Conservation (phyloP, 2,797 vertebrate genomes). For the Takifugu rubripes region DNA sequence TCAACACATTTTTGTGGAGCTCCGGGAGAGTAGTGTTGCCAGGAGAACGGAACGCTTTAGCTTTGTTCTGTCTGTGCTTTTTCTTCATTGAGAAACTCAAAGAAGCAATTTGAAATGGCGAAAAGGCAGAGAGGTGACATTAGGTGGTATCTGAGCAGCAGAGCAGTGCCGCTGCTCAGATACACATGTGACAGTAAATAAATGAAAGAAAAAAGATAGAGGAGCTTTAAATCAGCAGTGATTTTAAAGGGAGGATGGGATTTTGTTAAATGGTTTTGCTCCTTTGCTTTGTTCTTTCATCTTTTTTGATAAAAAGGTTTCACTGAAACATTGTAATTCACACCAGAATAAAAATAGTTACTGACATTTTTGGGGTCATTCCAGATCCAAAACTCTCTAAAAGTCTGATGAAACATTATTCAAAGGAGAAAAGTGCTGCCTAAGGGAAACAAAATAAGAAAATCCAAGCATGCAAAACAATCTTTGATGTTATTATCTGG, state of each 20-base stretch:
- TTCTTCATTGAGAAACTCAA: slow-evolving; percentile 21
- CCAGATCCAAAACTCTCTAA: too few species aligned
- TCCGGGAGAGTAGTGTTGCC: neutral
- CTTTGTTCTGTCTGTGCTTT: slow-evolving; percentile 20
- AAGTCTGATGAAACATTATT: too few species aligned
- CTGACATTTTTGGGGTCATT: too few species aligned
- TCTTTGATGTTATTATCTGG: too few species aligned
- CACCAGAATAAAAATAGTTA: too few species aligned
- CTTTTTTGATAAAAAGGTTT: too few species aligned
- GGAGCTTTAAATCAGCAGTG: neutral
- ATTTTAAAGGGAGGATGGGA: neutral
- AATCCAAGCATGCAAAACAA: too few species aligned
- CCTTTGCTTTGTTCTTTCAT: too few species aligned
- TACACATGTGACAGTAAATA: slow-evolving; percentile 12
- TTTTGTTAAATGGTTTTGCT: neutral
- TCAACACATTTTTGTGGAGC: too few species aligned
- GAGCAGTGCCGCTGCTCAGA: slow-evolving; percentile 3
- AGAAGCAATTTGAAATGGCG: slow-evolving; percentile 22
- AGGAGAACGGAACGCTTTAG: slow-evolving; percentile 15
- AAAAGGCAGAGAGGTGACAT: slow-evolving; percentile 10
- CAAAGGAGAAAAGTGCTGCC: too few species aligned
- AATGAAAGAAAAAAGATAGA: slow-evolving; percentile 25
- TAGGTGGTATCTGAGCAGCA: slow-evolving; percentile 42
- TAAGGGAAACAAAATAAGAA: too few species aligned
- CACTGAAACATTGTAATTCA: too few species aligned